Conservation (phyloP, 2,888 invertebrate species). For the Sphaerophoria rueppellii region DNA sequence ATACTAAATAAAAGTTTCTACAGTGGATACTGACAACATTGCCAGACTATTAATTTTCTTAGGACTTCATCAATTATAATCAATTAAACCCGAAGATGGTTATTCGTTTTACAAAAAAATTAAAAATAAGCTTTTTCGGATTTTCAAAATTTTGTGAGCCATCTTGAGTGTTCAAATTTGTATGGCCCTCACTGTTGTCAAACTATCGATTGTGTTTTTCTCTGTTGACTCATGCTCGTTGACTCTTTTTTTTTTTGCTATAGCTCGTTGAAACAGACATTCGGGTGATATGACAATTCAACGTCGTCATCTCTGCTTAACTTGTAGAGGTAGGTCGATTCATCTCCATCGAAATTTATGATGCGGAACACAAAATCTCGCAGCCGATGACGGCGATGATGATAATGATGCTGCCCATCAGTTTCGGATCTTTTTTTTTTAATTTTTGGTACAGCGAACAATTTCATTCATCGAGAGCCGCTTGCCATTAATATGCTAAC, state of each 20-base stretch:
- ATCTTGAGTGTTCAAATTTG: neutral
- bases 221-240: conserved; percentile 14
- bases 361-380: neutral
- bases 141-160: neutral
- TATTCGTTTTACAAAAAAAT: too few species aligned
- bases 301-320: neutral
- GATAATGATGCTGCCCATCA: too few species aligned
- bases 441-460: neutral
- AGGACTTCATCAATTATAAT: too few species aligned
- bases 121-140: neutral
- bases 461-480: conserved; percentile 3
- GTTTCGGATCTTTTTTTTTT: neutral
- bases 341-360: neutral
- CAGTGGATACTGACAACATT: too few species aligned
- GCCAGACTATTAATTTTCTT: too few species aligned
- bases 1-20: too few species aligned
- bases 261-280: neutral
- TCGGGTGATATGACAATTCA: neutral
- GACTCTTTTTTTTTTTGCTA: neutral
- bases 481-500: too few species aligned
- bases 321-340: neutral
- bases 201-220: neutral
- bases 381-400: neutral
- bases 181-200: neutral
- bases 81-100: too few species aligned